Evolutionary conservation across 2,113 vertebrate species (phyloP).

Genomic region (Donacobius atricapilla): DNA sequence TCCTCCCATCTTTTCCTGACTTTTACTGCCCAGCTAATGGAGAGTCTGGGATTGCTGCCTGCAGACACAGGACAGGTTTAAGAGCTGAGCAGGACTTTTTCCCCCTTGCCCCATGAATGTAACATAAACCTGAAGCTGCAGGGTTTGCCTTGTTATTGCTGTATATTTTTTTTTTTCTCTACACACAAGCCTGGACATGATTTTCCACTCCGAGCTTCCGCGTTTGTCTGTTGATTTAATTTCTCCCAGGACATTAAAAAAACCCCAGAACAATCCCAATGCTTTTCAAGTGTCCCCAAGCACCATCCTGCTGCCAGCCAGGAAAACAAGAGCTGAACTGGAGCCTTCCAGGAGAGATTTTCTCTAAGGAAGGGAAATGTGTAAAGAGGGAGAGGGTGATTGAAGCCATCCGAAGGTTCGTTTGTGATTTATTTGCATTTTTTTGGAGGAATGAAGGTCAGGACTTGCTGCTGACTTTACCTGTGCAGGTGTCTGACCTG

Average conservation of each 20-base stretch:
- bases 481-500: neutral
- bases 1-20: slow-evolving; percentile 29
- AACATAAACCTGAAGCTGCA: slow-evolving; percentile 14
- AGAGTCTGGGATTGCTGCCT: slow-evolving; percentile 35
- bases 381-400: neutral
- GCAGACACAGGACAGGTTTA: neutral
- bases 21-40: slow-evolving; percentile 29
- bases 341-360: neutral
- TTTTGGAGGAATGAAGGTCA: neutral
- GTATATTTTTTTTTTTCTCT: neutral
- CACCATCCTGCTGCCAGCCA: neutral
- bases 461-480: neutral
- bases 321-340: neutral
- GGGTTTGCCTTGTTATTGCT: neutral
- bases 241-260: neutral
- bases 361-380: neutral
- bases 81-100: neutral
- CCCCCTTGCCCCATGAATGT: neutral
- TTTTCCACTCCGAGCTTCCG: slow-evolving; percentile 17
- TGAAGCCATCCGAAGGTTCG: neutral
- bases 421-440: neutral
- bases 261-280: neutral
- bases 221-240: neutral
- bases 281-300: neutral
- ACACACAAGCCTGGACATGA: neutral